Evolutionary conservation across 2,888 invertebrate genomes (phyloP).

Genomic region (Eupithecia vulgata): DNA sequence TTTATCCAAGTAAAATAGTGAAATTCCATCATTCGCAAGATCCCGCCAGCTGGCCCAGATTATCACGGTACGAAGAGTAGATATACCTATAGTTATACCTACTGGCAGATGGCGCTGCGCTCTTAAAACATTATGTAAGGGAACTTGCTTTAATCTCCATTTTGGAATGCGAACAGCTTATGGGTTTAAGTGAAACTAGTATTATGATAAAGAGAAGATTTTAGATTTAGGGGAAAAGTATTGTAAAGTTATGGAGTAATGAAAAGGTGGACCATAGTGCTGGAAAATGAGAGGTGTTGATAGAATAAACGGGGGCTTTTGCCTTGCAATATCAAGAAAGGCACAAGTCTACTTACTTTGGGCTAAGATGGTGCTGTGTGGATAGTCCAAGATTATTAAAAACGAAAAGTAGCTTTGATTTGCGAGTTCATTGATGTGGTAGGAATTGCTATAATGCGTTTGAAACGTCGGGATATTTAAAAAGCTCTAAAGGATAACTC

Average conservation of each 20-base stretch:
- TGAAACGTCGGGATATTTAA: too few relatives aligned
- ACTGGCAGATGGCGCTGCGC: conserved; percentile 2
- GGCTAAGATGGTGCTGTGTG: too few relatives aligned
- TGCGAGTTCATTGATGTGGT: too few relatives aligned
- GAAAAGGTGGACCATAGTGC: neutral
- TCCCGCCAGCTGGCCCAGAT: conserved; percentile 29
- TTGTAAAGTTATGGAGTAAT: neutral
- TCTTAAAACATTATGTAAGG: conserved; percentile 6
- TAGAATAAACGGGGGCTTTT: neutral
- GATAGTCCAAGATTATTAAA: too few relatives aligned
- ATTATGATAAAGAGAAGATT: neutral
- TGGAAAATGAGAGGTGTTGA: neutral
- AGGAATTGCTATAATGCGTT: too few relatives aligned
- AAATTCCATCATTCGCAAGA: conserved; percentile 25
- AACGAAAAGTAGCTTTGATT: too few relatives aligned
- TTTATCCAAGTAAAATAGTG: conserved; percentile 27
- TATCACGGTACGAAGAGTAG: conserved; percentile 32
- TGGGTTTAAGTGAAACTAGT: conserved; percentile 1
- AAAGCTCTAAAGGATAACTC: too few relatives aligned
- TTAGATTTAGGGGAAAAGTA: neutral
- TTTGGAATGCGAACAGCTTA: conserved; percentile 2
- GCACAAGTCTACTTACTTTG: neutral
- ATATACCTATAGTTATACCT: conserved; percentile 1
- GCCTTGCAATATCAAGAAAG: neutral
- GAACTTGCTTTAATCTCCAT: conserved; percentile 13